These are phyloP conservation scores for Patella depressa DNA, from an alignment of 2,888 invertebrate genomes.

Conservation along the genomic window DNA sequence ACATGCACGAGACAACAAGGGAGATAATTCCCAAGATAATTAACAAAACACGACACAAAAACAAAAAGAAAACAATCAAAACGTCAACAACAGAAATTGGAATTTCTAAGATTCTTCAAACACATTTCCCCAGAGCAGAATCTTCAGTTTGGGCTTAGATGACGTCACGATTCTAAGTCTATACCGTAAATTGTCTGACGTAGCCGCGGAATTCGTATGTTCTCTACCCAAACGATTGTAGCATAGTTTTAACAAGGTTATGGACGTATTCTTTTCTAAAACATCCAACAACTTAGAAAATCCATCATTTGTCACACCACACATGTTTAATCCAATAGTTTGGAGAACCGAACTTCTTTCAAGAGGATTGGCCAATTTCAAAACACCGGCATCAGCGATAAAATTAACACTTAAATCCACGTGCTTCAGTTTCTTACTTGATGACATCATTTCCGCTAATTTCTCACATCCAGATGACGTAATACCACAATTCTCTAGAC, in stretches of 20 bases:
- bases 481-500: slow-evolving; percentile 66
- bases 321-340: slow-evolving; percentile 68
- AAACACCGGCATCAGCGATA: slow-evolving; percentile 59
- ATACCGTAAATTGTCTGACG: slow-evolving; percentile 62
- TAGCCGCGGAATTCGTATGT: slow-evolving; percentile 50
- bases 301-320: slow-evolving; percentile 66
- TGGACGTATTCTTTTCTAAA: slow-evolving; percentile 59
- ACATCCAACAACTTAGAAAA: slow-evolving; percentile 63
- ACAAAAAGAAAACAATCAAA: no score
- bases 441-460: slow-evolving; percentile 60
- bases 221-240: slow-evolving; percentile 66
- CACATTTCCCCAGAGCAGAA: slow-evolving; percentile 68
- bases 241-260: slow-evolving; percentile 64
- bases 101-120: slow-evolving; percentile 50
- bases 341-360: slow-evolving; percentile 57
- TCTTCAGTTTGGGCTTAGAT: slow-evolving; percentile 65
- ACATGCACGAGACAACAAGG: no score
- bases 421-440: slow-evolving; percentile 54
- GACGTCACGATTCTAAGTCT: slow-evolving; percentile 63
- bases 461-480: slow-evolving; percentile 56
- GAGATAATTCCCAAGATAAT: no score
- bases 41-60: no score
- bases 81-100: no score
- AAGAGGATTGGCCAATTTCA: slow-evolving; percentile 59
- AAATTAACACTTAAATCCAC: slow-evolving; percentile 67